Conservation (phyloP, 2,888 invertebrate species). For the Drosophila paranaensis region DNA sequence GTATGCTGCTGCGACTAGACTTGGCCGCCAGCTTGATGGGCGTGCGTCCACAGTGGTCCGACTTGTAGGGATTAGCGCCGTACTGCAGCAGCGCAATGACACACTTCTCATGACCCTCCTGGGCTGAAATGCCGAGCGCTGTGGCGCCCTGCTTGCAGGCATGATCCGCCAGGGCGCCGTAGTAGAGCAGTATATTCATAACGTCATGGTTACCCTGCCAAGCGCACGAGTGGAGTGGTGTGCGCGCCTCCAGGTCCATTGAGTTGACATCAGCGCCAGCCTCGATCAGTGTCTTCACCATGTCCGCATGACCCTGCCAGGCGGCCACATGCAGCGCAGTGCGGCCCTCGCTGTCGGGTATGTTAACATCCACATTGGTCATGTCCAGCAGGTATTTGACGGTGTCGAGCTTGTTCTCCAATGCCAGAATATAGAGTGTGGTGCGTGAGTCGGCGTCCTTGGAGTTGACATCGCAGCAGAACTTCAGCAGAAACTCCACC, state of each 20-base stretch:
- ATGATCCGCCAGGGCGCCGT: slow-evolving; percentile 93
- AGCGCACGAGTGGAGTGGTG: slow-evolving; percentile 96
- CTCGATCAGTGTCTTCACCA: slow-evolving; percentile 92
- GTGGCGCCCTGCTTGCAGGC: slow-evolving; percentile 98
- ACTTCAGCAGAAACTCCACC: slow-evolving; percentile 87
- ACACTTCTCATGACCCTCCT: slow-evolving; percentile 97
- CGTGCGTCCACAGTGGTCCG: slow-evolving; percentile 94
- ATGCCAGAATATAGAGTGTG: slow-evolving; percentile 95
- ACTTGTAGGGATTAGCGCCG: slow-evolving; percentile 94
- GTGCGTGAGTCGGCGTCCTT: slow-evolving; percentile 96
- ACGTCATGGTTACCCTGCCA: slow-evolving; percentile 97
- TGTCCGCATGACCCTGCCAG: slow-evolving; percentile 97
- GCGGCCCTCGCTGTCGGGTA: slow-evolving; percentile 95
- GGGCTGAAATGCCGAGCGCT: slow-evolving; percentile 96
- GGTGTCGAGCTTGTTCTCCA: slow-evolving; percentile 94
- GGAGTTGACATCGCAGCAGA: slow-evolving; percentile 93
- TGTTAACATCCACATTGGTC: slow-evolving; percentile 92
- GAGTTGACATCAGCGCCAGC: slow-evolving; percentile 92
- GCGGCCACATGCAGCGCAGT: slow-evolving; percentile 95
- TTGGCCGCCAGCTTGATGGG: slow-evolving; percentile 95
- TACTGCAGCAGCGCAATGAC: slow-evolving; percentile 93
- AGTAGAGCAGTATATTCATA: slow-evolving; percentile 91
- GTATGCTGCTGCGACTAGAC: slow-evolving; percentile 94
- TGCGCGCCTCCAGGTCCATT: slow-evolving; percentile 93
- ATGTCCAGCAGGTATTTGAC: slow-evolving; percentile 92